A percentile compares a stretch with the other conserved stretches of the same genome.
These are phyloP conservation scores for Tragelaphus imberbis DNA, from an alignment of 2,113 vertebrate genomes.

Conservation along the genomic window DNA sequence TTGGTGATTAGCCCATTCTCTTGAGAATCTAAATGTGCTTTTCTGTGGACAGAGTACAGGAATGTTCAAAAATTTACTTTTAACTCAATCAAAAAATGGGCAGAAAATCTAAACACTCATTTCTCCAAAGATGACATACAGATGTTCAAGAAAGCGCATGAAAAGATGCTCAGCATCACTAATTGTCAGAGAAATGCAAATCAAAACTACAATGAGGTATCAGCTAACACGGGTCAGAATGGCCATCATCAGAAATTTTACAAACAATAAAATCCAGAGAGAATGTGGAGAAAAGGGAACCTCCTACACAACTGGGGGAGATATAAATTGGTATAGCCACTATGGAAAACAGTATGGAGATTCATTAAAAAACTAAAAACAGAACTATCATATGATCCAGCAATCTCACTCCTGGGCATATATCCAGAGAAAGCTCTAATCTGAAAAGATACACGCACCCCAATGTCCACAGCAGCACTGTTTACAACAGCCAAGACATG, in stretches of 20 bases:
- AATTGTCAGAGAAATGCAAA: neutral
- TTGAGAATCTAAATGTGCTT: slow-evolving; percentile 31
- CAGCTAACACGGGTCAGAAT: neutral
- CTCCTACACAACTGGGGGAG: neutral
- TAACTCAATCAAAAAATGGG: neutral
- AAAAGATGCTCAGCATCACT: neutral
- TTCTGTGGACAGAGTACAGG: neutral
- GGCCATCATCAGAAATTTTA: neutral
- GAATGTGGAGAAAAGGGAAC: neutral
- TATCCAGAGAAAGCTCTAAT: neutral
- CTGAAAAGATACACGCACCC: neutral
- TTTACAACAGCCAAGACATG: neutral
- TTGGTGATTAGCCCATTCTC: slow-evolving; percentile 38
- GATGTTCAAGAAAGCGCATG: neutral
- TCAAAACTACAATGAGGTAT: neutral
- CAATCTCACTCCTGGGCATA: neutral
- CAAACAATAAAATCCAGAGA: neutral
- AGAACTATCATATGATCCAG: neutral
- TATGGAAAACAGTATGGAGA: neutral
- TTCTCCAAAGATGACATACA: neutral
- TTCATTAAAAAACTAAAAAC: neutral
- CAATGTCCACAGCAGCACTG: neutral
- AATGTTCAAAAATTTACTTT: slow-evolving; percentile 24
- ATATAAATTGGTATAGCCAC: neutral
- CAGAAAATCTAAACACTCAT: neutral